Evolutionary conservation across 2,113 vertebrate genomes (phyloP).

Genomic region (Cyanoderma ruficeps): DNA sequence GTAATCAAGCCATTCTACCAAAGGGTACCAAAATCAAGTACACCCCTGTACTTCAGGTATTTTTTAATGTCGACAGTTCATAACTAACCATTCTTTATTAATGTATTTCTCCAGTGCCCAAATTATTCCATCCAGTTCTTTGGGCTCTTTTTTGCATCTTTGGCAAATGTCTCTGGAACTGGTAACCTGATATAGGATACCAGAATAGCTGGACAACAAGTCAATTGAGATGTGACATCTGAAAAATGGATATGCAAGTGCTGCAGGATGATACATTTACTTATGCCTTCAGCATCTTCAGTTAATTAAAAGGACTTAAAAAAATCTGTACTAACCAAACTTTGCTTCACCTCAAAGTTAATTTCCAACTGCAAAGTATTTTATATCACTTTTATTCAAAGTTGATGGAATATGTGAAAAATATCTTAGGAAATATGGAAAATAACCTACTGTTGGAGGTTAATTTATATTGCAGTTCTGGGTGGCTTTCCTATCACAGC

Average conservation of each 20-base stretch:
- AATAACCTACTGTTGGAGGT: neutral
- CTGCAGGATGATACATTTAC: neutral
- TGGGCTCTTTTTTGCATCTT: neutral
- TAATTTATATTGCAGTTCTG: neutral
- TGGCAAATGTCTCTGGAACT: neutral
- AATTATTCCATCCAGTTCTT: neutral
- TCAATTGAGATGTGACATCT: neutral
- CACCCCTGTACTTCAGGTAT: neutral
- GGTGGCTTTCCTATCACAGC: neutral
- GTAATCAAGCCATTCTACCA: neutral
- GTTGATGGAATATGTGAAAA: neutral
- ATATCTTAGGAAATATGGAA: neutral
- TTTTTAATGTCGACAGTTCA: neutral
- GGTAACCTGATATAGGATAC: neutral
- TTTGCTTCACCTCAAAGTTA: neutral
- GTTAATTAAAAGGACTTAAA: neutral
- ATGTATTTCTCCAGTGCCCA: neutral
- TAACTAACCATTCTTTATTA: neutral
- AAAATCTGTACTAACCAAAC: neutral
- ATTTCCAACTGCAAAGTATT: neutral
- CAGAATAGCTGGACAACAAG: neutral
- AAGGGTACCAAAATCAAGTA: neutral
- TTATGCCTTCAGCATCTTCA: neutral
- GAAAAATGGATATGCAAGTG: neutral
- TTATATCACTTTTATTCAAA: neutral